Evolutionary conservation across 2,113 vertebrate species (phyloP).

Genomic region (Myiozetetes cayanensis): DNA sequence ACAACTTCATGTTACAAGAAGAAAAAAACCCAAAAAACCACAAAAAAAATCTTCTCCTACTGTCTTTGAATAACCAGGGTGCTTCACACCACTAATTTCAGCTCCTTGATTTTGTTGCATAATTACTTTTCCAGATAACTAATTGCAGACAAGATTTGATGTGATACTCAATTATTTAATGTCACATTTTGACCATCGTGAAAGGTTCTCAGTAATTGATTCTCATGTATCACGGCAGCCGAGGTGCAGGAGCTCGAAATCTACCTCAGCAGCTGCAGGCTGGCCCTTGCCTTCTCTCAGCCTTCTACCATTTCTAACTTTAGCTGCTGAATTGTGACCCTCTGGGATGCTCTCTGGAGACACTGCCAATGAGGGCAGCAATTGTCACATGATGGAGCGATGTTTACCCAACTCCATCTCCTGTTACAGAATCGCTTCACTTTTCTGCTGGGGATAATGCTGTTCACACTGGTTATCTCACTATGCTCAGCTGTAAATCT

Average conservation of each 20-base stretch:
- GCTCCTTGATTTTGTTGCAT: conserved; percentile 67
- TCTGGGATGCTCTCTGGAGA: not conserved
- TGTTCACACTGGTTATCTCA: not conserved
- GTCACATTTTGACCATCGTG: conserved; percentile 59
- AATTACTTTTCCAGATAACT: conserved; percentile 74
- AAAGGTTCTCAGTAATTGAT: conserved; percentile 72
- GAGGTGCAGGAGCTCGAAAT: not conserved
- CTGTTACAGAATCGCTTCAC: not conserved
- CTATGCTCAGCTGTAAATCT: not conserved
- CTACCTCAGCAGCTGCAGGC: conserved; percentile 30
- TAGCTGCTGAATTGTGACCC: conserved; percentile 46
- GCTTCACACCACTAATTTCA: conserved; percentile 69
- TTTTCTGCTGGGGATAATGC: not conserved
- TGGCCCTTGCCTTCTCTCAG: conserved; percentile 31
- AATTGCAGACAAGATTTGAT: conserved; percentile 67
- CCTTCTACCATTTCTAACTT: conserved; percentile 63
- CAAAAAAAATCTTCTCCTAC: not conserved
- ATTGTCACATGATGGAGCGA: not conserved
- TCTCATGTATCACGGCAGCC: conserved; percentile 33
- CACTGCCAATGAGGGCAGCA: not conserved
- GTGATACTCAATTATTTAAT: conserved; percentile 74
- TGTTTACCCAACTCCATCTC: conserved; percentile 4
- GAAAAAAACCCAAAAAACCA: not conserved
- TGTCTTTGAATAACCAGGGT: conserved; percentile 24
- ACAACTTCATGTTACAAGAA: conserved; percentile 38